phyloP scores from a whole-genome alignment of 2,888 invertebrate species.

The Scaptomyza cyrtandrae region DNA sequence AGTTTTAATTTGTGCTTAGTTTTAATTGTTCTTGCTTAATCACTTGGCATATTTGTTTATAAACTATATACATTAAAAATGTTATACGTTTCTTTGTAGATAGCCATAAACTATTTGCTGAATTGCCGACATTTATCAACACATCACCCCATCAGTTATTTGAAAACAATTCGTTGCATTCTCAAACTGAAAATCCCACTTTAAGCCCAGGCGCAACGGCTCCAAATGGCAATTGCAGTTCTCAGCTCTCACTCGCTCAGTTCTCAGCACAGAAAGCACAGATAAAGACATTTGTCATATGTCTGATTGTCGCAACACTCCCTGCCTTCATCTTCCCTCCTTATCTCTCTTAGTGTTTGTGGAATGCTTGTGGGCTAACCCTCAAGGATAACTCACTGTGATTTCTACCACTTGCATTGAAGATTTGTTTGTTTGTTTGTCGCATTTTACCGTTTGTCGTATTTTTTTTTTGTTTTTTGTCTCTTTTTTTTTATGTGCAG shows the following conservation, averaged over 20 bases:
- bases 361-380: constrained; percentile 26
- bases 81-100: neutral
- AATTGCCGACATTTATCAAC: neutral
- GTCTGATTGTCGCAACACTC: constrained; percentile 34
- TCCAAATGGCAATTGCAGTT: constrained; percentile 33
- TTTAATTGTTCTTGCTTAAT: neutral
- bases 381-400: constrained; percentile 63
- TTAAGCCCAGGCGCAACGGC: constrained; percentile 19
- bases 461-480: constrained; percentile 4
- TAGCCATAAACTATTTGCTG: neutral
- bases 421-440: constrained; percentile 65
- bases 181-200: constrained; percentile 32
- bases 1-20: neutral
- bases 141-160: constrained; percentile 7
- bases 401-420: constrained; percentile 50
- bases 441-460: constrained; percentile 70
- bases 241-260: constrained; percentile 1
- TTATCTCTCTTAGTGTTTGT: constrained; percentile 3
- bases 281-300: constrained; percentile 69
- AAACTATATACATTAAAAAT: neutral
- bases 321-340: neutral
- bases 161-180: constrained; percentile 27
- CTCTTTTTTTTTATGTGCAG: constrained; percentile 64
- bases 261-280: constrained; percentile 10
- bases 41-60: no score